Evolutionary conservation across 2,888 invertebrate genomes (phyloP).

Genomic region (Scaptomyza flava): DNA sequence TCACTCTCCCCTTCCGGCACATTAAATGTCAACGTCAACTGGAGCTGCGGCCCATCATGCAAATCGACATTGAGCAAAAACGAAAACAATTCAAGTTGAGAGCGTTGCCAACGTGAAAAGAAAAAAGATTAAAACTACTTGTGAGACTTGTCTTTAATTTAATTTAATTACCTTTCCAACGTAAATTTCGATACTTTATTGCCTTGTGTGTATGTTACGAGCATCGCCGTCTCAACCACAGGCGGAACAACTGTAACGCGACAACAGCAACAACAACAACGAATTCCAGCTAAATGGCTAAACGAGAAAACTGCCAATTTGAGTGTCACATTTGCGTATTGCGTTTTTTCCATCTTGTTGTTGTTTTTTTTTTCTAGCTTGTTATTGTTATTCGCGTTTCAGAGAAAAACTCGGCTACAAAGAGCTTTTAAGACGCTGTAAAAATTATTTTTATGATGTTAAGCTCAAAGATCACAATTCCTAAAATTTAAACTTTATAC

Average conservation of each 20-base stretch:
- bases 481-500: too few species aligned
- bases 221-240: slow-evolving; percentile 13
- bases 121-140: slow-evolving; percentile 60
- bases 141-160: slow-evolving; percentile 67
- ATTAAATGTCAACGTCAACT: slow-evolving; percentile 55
- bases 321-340: slow-evolving; percentile 28
- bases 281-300: slow-evolving; percentile 28
- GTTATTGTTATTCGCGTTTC: slow-evolving; percentile 43
- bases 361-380: slow-evolving; percentile 21
- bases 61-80: slow-evolving; percentile 49
- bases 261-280: neutral
- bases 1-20: neutral
- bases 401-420: slow-evolving; percentile 7
- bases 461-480: too few species aligned
- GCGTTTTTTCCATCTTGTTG: slow-evolving; percentile 1
- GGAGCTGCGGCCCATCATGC: slow-evolving; percentile 51
- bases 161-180: slow-evolving; percentile 64
- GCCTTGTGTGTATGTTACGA: slow-evolving; percentile 32
- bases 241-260: slow-evolving; percentile 13
- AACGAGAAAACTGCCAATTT: slow-evolving; percentile 35
- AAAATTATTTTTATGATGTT: neutral
- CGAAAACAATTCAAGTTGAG: slow-evolving; percentile 34
- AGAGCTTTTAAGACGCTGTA: slow-evolving; percentile 19
- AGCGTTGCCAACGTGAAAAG: slow-evolving; percentile 7
- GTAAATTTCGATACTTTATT: slow-evolving; percentile 62